Evolutionary conservation across 2,797 vertebrate genomes (phyloP).

Genomic region (Todus mexicanus): DNA sequence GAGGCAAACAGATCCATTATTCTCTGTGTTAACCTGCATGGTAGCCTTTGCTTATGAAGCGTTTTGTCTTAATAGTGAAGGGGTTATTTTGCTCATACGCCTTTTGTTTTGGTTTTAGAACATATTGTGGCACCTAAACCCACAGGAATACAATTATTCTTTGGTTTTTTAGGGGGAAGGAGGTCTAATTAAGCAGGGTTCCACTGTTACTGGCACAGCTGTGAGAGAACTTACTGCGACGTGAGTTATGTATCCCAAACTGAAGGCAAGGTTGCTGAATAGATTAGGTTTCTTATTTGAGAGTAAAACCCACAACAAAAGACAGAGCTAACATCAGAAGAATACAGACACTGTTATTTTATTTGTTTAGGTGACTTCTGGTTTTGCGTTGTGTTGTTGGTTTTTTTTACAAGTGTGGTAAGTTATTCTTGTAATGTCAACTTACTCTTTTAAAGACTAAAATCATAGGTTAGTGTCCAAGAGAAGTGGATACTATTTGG

Average conservation of each 20-base stretch:
- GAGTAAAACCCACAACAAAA: neutral
- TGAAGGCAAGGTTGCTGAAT: neutral
- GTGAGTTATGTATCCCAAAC: neutral
- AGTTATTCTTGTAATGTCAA: neutral
- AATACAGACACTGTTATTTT: neutral
- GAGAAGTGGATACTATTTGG: neutral
- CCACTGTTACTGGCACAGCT: neutral
- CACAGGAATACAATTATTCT: neutral
- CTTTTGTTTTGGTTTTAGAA: neutral
- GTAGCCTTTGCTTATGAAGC: neutral
- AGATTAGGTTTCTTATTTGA: neutral
- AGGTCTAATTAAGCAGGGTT: neutral
- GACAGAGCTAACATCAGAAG: neutral
- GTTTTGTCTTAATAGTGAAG: neutral
- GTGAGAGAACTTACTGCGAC: neutral
- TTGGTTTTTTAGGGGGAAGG: neutral
- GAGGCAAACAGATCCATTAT: neutral
- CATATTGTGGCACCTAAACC: neutral
- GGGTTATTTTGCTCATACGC: neutral
- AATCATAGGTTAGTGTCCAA: neutral
- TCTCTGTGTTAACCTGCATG: neutral
- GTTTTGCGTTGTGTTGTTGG: no score
- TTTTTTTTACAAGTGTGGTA: neutral
- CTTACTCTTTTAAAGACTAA: neutral
- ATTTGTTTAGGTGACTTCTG: neutral